Percentiles rank a stretch among this genome's conserved stretches.
These are phyloP conservation scores for Orgyia antiqua DNA, from an alignment of 2,888 invertebrate genomes.

Conservation along the genomic window DNA sequence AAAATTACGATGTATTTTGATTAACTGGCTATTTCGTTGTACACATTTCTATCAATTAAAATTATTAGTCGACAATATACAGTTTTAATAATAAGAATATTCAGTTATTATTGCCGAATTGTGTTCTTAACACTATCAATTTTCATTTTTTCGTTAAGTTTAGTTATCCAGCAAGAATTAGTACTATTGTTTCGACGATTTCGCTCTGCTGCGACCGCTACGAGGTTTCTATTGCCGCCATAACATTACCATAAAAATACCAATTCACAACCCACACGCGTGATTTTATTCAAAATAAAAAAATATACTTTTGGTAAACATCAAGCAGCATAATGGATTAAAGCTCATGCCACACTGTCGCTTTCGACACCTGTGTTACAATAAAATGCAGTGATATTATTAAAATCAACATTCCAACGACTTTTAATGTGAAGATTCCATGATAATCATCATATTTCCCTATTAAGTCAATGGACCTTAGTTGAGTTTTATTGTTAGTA, in stretches of 20 bases:
- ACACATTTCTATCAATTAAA: too few relatives aligned
- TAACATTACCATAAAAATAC: slow-evolving; percentile 60
- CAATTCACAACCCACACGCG: slow-evolving; percentile 48
- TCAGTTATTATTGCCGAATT: too few relatives aligned
- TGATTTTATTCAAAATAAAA: slow-evolving; percentile 61
- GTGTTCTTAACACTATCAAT: too few relatives aligned
- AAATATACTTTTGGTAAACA: slow-evolving; percentile 52
- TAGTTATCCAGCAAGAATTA: too few relatives aligned
- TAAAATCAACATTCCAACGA: slow-evolving; percentile 41
- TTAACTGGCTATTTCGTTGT: too few relatives aligned
- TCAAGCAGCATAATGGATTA: slow-evolving; percentile 43
- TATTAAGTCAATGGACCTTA: slow-evolving; percentile 32
- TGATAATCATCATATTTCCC: slow-evolving; percentile 39
- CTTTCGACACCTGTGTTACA: slow-evolving; percentile 35
- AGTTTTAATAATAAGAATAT: too few relatives aligned
- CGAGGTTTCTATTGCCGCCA: slow-evolving; percentile 45
- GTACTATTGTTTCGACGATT: slow-evolving; percentile 48
- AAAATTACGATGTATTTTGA: too few relatives aligned
- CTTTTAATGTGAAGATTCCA: slow-evolving; percentile 39
- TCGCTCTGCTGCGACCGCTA: slow-evolving; percentile 35
- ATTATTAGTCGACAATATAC: too few relatives aligned
- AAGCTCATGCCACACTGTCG: slow-evolving; percentile 36
- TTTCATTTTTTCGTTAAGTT: too few relatives aligned
- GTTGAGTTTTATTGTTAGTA: slow-evolving; percentile 37
- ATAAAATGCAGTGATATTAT: slow-evolving; percentile 36